Conservation (phyloP, 2,113 vertebrate species). For the Lophura nycthemera region DNA sequence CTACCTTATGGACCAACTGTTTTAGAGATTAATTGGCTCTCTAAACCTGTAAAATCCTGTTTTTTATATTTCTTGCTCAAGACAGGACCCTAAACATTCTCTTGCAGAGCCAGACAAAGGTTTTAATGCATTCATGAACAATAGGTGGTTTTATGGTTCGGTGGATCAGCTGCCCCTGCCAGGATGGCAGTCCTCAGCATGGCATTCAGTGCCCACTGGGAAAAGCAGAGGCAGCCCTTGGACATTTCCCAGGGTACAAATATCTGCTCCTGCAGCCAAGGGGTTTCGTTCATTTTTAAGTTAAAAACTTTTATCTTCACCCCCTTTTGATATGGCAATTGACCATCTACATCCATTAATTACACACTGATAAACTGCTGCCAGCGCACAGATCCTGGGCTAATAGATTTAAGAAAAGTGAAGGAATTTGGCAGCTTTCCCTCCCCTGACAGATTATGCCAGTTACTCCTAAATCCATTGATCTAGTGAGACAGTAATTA, state of each 20-base stretch:
- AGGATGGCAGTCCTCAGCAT: not conserved
- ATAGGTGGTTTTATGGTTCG: fast-evolving
- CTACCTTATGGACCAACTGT: conserved; percentile 30
- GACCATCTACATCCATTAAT: not conserved
- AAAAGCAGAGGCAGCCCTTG: not conserved
- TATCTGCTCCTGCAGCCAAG: not conserved
- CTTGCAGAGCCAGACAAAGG: not conserved
- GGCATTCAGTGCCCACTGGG: not conserved
- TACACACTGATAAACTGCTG: conserved; percentile 29
- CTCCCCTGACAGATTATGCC: not conserved
- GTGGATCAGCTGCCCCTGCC: fast-evolving
- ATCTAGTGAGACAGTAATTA: conserved; percentile 45
- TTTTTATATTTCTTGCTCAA: not conserved
- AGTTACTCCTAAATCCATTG: conserved; percentile 23
- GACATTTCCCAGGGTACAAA: not conserved
- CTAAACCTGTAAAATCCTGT: conserved; percentile 14
- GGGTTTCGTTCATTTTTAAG: not conserved
- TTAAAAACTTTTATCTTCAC: not conserved
- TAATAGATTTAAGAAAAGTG: conserved; percentile 17
- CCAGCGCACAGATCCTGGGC: not conserved
- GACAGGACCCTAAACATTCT: not conserved
- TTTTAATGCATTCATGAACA: not conserved
- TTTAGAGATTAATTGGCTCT: conserved; percentile 32
- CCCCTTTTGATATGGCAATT: not conserved
- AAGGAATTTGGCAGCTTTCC: conserved; percentile 39